Evolutionary conservation across 2,797 vertebrate genomes (phyloP), one percentile per base, ranked within the genome.

Genomic region (Margarornis squamiger): DNA sequence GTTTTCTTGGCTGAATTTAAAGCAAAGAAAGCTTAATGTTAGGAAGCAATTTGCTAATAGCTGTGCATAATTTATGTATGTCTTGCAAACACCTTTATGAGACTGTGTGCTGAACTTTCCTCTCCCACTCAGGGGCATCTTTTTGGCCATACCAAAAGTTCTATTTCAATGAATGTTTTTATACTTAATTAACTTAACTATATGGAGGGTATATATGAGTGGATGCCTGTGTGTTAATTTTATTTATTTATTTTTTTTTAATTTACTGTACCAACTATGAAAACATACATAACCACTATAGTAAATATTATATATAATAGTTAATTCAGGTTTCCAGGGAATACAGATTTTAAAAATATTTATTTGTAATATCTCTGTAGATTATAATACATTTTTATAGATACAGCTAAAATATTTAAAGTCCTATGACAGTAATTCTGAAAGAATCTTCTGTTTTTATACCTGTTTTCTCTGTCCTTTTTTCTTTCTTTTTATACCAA

Each of bases 31-130:
- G 32, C 67, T 70, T 79, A 86, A 88, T 88, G 49, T 94, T 93
- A 86, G 81, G 71, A 89, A 93, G 58, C 63, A 91, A 58, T 95
- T 95, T 96, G 67, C 71, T 97, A 94, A 97, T 92, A 96, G 67
- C 66, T 74, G 41, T 55, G 57, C 34, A 39, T 93, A 89, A 96
- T 96, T 96, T 95, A 92, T 65, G 38, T 90, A 75, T 41, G 24
- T 66, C 71, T 92, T 92, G 70, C 91, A 92, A 97, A 95, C 59
- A 71, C 90, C 90, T 97, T 90, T 93, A 72, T 59, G 84, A 86
- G 81, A 73, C 52, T 88, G 52, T 52, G 17, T 85, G 48, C 27
- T 89, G 77, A 93, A 82, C 66, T 78, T 61, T 77, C 11, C 32
- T 71, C 46, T 72, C 71, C 61, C 62, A 80, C 48, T 82, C 77